phyloP scores from a whole-genome alignment of 2,113 vertebrate species.

The Crocuta crocuta region DNA sequence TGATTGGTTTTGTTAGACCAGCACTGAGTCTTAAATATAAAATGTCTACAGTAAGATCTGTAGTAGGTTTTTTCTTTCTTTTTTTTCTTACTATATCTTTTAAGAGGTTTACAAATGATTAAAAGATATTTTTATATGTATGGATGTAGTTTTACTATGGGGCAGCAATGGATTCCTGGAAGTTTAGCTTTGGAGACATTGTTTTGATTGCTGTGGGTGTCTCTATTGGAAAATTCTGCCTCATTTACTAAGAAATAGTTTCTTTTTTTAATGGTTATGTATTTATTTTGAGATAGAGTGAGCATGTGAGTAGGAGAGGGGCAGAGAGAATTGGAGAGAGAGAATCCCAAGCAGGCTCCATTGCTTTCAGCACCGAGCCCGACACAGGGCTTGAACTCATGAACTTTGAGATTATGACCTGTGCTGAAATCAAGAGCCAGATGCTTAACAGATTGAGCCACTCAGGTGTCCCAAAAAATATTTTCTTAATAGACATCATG shows the following conservation, averaged over 20 bases:
- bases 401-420: too few relatives aligned
- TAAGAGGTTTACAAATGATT: conserved; percentile 4
- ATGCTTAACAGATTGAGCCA: too few relatives aligned
- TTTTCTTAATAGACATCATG: background rate
- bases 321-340: too few relatives aligned
- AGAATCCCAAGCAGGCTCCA: too few relatives aligned
- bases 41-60: background rate
- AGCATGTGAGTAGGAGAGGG: too few relatives aligned
- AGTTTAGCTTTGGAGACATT: conserved; percentile 15
- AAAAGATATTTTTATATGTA: background rate
- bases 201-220: background rate
- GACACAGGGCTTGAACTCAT: too few relatives aligned
- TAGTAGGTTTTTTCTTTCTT: background rate
- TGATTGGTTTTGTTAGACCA: background rate
- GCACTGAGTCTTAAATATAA: conserved; percentile 34
- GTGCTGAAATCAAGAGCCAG: too few relatives aligned
- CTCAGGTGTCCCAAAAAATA: background rate
- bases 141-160: background rate
- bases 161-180: background rate
- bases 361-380: too few relatives aligned
- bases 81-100: background rate
- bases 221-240: background rate
- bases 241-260: background rate
- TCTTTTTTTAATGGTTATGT: background rate
- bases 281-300: too few relatives aligned